These are phyloP conservation scores for Triplophysa siluroides DNA, from an alignment of 2,113 vertebrate species.

Conservation along the genomic window DNA sequence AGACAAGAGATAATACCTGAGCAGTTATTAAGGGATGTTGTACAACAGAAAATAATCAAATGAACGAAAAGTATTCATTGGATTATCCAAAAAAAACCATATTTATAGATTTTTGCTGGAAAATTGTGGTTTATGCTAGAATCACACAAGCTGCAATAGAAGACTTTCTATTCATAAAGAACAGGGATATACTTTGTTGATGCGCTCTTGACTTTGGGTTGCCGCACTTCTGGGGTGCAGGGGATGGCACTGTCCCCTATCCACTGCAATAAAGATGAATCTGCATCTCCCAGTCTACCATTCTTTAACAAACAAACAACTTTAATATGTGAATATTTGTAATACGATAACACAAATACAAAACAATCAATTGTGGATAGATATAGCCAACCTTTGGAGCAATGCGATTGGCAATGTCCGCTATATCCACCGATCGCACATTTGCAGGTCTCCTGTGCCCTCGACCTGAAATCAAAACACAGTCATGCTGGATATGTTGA, in stretches of 20 bases:
- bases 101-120: too few species aligned
- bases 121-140: too few species aligned
- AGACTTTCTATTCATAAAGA: neutral
- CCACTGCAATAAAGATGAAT: constrained; percentile 85
- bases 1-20: too few species aligned
- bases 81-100: too few species aligned
- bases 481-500: neutral
- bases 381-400: constrained; percentile 84
- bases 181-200: constrained; percentile 73
- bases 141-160: too few species aligned
- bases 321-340: neutral
- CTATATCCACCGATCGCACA: constrained; percentile 78
- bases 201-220: constrained; percentile 72
- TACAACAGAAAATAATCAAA: too few species aligned
- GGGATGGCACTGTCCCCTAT: constrained; percentile 90
- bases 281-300: constrained; percentile 73
- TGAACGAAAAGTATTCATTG: too few species aligned
- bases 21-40: too few species aligned
- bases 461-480: constrained; percentile 67
- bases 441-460: constrained; percentile 64
- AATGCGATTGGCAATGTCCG: constrained; percentile 91
- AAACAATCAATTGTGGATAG: neutral
- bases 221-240: constrained; percentile 81
- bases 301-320: constrained; percentile 65
- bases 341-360: neutral